phyloP scores from a whole-genome alignment of 2,888 invertebrate genomes.

The Acanthococcus lagerstroemiae region DNA sequence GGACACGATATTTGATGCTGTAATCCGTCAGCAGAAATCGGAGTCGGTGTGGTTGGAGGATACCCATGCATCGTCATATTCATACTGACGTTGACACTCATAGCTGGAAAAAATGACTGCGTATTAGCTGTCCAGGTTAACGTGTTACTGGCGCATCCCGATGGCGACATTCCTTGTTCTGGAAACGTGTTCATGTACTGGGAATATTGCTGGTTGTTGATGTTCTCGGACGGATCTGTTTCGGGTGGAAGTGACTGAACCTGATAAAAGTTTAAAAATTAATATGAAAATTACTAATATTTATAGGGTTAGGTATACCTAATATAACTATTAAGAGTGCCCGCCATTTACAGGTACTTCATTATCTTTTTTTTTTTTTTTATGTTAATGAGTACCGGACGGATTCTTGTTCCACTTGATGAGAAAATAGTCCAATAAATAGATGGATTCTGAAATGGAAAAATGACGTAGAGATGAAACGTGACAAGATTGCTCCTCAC shows the following conservation, averaged over 20 bases:
- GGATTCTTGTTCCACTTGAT: too few relatives aligned
- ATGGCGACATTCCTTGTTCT: constrained; percentile 8
- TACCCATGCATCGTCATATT: constrained; percentile 88
- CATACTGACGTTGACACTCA: constrained; percentile 96
- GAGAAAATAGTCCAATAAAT: too few relatives aligned
- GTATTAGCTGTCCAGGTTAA: constrained; percentile 18
- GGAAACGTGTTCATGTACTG: constrained; percentile 18
- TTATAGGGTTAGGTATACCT: too few relatives aligned
- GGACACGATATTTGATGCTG: constrained; percentile 53
- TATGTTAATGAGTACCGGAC: too few relatives aligned
- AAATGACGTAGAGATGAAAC: too few relatives aligned
- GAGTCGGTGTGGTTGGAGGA: constrained; percentile 35
- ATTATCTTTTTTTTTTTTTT: too few relatives aligned
- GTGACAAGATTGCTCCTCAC: too few relatives aligned
- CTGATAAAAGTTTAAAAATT: not conserved
- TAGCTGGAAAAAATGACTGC: constrained; percentile 53
- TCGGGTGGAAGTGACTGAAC: constrained; percentile 7
- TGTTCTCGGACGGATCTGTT: constrained; percentile 11
- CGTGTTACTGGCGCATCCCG: constrained; percentile 17
- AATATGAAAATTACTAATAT: too few relatives aligned
- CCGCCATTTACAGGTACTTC: too few relatives aligned
- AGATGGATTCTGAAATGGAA: too few relatives aligned
- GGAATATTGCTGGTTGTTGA: constrained; percentile 23
- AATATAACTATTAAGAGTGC: too few relatives aligned
- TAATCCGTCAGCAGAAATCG: constrained; percentile 40